Evolutionary conservation across 1,140 invertebrate genomes (phyloP).

Genomic region (Zaprionus camerounensis): DNA sequence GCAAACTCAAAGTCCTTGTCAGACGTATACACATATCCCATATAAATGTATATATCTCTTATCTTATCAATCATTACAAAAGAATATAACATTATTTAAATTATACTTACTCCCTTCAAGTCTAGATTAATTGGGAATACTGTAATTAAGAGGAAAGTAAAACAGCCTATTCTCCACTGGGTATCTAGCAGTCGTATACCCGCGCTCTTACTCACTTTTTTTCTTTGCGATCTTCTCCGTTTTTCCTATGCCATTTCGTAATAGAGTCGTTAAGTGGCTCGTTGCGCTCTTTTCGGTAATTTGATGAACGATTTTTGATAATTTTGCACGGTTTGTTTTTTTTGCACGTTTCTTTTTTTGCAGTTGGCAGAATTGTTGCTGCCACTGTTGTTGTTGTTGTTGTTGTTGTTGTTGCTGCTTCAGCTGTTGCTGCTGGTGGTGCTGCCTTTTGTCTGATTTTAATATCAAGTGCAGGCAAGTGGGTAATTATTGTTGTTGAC

Average conservation of each 20-base stretch:
- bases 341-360: slow-evolving; percentile 64
- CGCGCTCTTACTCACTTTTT: slow-evolving; percentile 33
- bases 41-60: too few relatives aligned
- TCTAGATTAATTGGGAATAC: too few relatives aligned
- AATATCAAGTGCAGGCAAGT: slow-evolving; percentile 83
- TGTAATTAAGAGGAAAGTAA: too few relatives aligned
- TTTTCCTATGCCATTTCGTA: slow-evolving; percentile 75
- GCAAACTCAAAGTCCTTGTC: too few relatives aligned
- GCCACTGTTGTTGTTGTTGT: slow-evolving; percentile 15
- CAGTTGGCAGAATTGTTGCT: slow-evolving; percentile 1
- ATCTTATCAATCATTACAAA: too few relatives aligned
- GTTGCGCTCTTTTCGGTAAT: slow-evolving; percentile 70
- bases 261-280: slow-evolving; percentile 79
- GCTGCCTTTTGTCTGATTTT: slow-evolving; percentile 78
- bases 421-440: not conserved
- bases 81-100: too few relatives aligned
- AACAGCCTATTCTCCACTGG: not conserved
- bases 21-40: too few relatives aligned
- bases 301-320: slow-evolving; percentile 83
- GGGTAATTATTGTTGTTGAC: slow-evolving; percentile 82
- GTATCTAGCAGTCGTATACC: not conserved
- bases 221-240: slow-evolving; percentile 40
- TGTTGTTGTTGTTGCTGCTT: slow-evolving; percentile 8
- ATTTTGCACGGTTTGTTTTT: slow-evolving; percentile 69
- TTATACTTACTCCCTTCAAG: too few relatives aligned